These are phyloP conservation scores for Pogoniulus pusillus DNA, from an alignment of 2,797 vertebrate species.

Conservation along the genomic window DNA sequence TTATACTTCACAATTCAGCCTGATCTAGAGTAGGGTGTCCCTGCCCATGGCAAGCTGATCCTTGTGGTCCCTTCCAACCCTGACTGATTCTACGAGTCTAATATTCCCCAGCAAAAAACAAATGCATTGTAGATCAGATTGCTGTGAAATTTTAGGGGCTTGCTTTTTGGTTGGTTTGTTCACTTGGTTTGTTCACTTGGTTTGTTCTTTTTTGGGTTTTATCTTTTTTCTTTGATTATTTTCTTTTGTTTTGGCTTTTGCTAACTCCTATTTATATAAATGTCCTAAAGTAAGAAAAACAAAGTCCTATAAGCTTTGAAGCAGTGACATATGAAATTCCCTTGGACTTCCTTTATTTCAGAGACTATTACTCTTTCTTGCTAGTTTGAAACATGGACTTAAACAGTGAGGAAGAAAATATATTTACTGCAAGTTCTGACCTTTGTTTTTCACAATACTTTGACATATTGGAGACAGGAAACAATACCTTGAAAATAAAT, in stretches of 20 bases:
- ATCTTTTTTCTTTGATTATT: too few species aligned
- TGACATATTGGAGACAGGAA: not conserved
- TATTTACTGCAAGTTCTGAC: not conserved
- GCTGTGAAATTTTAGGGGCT: not conserved
- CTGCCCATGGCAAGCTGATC: too few species aligned
- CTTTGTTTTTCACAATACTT: not conserved
- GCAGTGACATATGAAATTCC: not conserved
- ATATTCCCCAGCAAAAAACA: not conserved
- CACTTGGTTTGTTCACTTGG: too few species aligned
- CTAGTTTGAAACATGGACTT: not conserved
- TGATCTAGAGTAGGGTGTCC: too few species aligned
- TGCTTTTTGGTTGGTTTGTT: not conserved
- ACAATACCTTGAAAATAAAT: not conserved
- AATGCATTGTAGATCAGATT: not conserved
- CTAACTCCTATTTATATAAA: not conserved
- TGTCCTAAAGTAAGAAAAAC: not conserved
- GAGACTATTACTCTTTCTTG: not conserved
- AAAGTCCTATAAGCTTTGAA: not conserved
- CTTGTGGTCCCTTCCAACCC: too few species aligned
- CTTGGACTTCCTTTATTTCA: not conserved
- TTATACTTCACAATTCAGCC: not conserved
- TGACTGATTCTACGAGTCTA: too few species aligned
- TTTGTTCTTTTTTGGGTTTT: too few species aligned
- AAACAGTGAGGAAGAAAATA: not conserved
- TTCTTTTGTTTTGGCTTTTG: not conserved